Conservation (phyloP, 1,140 invertebrate species). For the Drosophila lini region DNA sequence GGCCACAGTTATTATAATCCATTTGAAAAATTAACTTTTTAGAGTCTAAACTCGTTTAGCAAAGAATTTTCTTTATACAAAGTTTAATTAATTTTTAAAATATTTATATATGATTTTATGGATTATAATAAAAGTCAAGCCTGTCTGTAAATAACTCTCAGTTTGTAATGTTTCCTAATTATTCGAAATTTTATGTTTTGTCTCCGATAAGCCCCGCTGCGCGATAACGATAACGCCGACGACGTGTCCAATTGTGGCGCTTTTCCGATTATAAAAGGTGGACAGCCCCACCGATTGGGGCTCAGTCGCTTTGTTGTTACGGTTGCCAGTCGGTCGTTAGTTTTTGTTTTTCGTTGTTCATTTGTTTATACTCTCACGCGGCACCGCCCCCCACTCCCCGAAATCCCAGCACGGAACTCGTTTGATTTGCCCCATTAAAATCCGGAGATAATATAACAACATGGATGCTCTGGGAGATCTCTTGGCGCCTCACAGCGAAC, state of each 20-base stretch:
- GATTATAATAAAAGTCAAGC: too few species aligned
- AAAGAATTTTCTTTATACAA: not conserved
- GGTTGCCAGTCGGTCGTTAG: slow-evolving; percentile 66
- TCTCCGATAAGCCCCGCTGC: slow-evolving; percentile 25
- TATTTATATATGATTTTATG: not conserved
- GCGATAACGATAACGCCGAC: slow-evolving; percentile 41
- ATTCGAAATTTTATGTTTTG: slow-evolving; percentile 16
- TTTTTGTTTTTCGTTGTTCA: slow-evolving; percentile 70
- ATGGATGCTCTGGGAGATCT: slow-evolving; percentile 82
- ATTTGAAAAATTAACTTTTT: not conserved
- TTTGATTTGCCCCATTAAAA: slow-evolving; percentile 17
- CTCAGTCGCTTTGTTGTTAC: slow-evolving; percentile 63
- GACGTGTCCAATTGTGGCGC: slow-evolving; percentile 30
- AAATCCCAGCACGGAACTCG: slow-evolving; percentile 27
- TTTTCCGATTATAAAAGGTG: slow-evolving; percentile 69
- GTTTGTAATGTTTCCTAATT: not conserved
- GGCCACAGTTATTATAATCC: not conserved
- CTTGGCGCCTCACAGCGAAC: slow-evolving; percentile 71
- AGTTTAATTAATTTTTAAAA: too few species aligned
- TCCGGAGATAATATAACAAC: slow-evolving; percentile 10
- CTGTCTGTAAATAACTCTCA: not conserved
- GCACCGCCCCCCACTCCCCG: slow-evolving; percentile 25
- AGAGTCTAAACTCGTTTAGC: not conserved
- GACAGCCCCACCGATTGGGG: slow-evolving; percentile 45
- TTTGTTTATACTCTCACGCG: slow-evolving; percentile 60